phyloP scores from a whole-genome alignment of 1,140 invertebrate species.

The Scaptomyza hsui region DNA sequence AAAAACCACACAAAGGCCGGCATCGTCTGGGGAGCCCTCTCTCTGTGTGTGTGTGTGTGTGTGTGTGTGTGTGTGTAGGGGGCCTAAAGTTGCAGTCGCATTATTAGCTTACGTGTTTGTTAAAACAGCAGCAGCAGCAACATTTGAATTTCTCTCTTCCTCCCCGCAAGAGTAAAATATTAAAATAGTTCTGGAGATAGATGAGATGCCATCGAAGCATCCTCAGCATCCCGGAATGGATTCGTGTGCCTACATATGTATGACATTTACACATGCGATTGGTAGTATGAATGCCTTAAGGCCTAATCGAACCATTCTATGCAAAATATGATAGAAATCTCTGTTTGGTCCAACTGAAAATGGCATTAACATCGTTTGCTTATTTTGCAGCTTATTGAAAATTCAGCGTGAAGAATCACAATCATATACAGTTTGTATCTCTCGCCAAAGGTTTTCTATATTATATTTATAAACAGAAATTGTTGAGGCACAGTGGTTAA shows the following conservation, averaged over 20 bases:
- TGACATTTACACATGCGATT: slow-evolving; percentile 29
- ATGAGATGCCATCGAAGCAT: slow-evolving; percentile 20
- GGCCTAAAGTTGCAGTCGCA: slow-evolving; percentile 52
- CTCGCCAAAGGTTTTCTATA: not conserved
- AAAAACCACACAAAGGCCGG: slow-evolving; percentile 36
- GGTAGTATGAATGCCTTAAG: not conserved
- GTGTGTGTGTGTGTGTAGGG: slow-evolving; percentile 23
- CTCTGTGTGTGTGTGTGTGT: slow-evolving; percentile 6
- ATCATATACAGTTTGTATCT: slow-evolving; percentile 65
- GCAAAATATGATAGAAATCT: slow-evolving; percentile 81
- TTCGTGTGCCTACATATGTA: slow-evolving; percentile 51
- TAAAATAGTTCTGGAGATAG: slow-evolving; percentile 65
- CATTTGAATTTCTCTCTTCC: slow-evolving; percentile 65
- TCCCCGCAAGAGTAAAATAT: slow-evolving; percentile 51
- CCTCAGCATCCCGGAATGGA: not conserved
- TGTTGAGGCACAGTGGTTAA: slow-evolving; percentile 26
- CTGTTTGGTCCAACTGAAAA: not conserved
- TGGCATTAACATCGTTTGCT: slow-evolving; percentile 10
- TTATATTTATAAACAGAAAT: slow-evolving; percentile 38
- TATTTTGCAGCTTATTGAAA: slow-evolving; percentile 42
- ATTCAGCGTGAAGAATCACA: slow-evolving; percentile 67
- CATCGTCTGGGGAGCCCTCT: slow-evolving; percentile 40
- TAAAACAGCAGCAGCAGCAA: slow-evolving; percentile 52
- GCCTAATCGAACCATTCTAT: slow-evolving; percentile 70
- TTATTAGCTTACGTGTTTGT: slow-evolving; percentile 77